Percentiles rank a stretch among this genome's conserved stretches.
phyloP scores from a whole-genome alignment of 1,140 invertebrate species.

The Zaprionus ornatus region DNA sequence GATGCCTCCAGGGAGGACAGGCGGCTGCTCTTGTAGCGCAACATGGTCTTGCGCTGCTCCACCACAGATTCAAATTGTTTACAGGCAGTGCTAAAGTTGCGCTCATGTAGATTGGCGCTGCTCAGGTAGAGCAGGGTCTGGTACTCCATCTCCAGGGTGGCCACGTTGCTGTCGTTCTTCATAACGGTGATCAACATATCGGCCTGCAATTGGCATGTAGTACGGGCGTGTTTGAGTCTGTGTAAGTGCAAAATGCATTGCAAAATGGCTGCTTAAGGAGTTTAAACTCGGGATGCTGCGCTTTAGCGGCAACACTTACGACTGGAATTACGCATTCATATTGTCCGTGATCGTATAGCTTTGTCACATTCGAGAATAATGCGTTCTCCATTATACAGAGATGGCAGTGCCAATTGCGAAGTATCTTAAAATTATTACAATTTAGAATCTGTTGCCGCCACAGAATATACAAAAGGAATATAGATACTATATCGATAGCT shows the following conservation, averaged over 20 bases:
- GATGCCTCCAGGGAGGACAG: slow-evolving; percentile 63
- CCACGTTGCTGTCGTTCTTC: slow-evolving; percentile 68
- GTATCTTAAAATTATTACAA: background rate
- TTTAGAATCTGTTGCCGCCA: slow-evolving; percentile 30
- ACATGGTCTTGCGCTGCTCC: slow-evolving; percentile 56
- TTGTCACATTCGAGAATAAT: slow-evolving; percentile 70
- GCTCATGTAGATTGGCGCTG: slow-evolving; percentile 62
- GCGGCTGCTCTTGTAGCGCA: slow-evolving; percentile 55
- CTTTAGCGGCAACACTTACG: slow-evolving; percentile 36
- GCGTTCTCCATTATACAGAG: slow-evolving; percentile 65
- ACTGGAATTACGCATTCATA: slow-evolving; percentile 72
- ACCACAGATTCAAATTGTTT: slow-evolving; percentile 55
- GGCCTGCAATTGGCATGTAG: slow-evolving; percentile 45
- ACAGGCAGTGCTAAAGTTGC: slow-evolving; percentile 50
- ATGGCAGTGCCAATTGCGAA: background rate
- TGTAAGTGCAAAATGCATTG: background rate
- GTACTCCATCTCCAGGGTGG: slow-evolving; percentile 74
- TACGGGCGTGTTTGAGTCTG: background rate
- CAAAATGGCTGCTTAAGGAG: background rate
- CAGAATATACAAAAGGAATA: slow-evolving; percentile 22
- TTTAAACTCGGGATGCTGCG: background rate
- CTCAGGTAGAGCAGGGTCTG: slow-evolving; percentile 64
- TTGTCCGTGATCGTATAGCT: slow-evolving; percentile 71
- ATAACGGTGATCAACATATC: slow-evolving; percentile 63
- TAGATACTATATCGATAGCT: slow-evolving; percentile 26